Conservation (phyloP, 1,140 invertebrate species). For the Colletes latitarsis region DNA sequence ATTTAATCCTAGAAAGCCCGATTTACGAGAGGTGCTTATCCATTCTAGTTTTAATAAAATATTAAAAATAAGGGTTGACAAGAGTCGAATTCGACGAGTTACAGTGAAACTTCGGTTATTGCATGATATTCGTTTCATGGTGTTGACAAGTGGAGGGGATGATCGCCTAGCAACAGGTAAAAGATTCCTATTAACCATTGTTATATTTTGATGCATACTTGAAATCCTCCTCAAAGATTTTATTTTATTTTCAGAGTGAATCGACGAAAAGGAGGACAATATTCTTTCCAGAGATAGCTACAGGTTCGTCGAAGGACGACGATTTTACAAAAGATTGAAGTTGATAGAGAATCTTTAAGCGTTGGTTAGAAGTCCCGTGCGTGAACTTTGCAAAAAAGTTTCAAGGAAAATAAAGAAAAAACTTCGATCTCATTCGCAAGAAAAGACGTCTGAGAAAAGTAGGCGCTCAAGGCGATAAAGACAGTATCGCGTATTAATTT, state of each 20-base stretch:
- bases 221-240: neutral
- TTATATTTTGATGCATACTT: no score
- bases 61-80: no score
- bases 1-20: no score
- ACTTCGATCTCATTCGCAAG: neutral
- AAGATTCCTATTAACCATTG: no score
- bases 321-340: constrained; percentile 1
- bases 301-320: no score
- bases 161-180: no score
- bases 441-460: neutral
- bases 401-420: constrained; percentile 12
- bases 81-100: no score
- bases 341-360: neutral
- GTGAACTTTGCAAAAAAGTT: constrained; percentile 7
- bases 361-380: constrained; percentile 11
- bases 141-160: no score
- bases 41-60: no score
- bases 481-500: constrained; percentile 38
- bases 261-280: neutral
- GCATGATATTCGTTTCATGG: no score
- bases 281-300: neutral
- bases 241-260: neutral
- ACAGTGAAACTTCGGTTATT: no score
- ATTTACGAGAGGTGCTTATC: no score
- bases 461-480: neutral